phyloP scores from a whole-genome alignment of 2,113 vertebrate genomes.

The Podarcis muralis region DNA sequence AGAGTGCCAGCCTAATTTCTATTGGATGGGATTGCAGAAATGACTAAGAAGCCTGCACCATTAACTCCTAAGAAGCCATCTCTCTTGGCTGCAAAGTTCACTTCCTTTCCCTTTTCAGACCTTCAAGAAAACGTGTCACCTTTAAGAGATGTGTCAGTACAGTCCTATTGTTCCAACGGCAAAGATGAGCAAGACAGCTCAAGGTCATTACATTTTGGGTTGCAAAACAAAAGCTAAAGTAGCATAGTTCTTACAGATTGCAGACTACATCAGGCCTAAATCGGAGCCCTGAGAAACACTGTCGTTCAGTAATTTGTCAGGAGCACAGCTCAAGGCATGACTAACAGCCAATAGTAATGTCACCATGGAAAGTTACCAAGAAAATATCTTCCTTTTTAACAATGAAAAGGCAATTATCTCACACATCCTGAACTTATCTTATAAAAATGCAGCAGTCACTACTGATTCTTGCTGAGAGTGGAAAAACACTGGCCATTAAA shows the following conservation, averaged over 20 bases:
- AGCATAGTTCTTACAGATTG: background rate
- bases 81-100: background rate
- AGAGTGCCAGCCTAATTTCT: too few relatives aligned
- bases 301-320: background rate
- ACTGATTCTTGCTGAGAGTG: background rate
- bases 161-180: background rate
- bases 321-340: background rate
- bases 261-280: background rate
- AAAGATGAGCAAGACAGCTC: too few relatives aligned
- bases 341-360: background rate
- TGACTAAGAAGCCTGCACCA: too few relatives aligned
- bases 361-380: background rate
- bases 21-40: too few relatives aligned
- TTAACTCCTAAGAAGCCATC: too few relatives aligned
- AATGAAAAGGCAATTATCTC: background rate
- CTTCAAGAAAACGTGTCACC: background rate
- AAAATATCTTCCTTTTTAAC: background rate
- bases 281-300: background rate
- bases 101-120: background rate
- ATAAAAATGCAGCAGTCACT: background rate
- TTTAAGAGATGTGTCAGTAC: background rate
- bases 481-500: background rate
- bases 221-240: background rate
- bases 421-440: background rate
- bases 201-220: background rate